Evolutionary conservation across 2,888 invertebrate genomes (phyloP).

Genomic region (Formica aserva): DNA sequence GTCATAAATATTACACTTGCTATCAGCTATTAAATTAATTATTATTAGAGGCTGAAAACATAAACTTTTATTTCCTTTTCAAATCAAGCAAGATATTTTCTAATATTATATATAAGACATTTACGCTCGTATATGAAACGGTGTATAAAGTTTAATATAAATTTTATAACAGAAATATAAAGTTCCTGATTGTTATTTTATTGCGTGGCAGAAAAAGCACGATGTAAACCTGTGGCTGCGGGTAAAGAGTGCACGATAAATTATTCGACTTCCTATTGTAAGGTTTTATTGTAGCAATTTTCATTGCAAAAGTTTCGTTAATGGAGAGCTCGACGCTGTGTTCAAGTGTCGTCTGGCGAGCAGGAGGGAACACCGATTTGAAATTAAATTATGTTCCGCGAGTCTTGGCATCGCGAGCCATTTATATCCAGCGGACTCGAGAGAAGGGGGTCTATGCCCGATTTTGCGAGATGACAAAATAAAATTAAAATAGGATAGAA

Average conservation of each 20-base stretch:
- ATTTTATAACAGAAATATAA: neutral
- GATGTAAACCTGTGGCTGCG: conserved; percentile 5
- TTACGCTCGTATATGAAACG: neutral
- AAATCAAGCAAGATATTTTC: neutral
- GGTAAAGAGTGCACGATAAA: conserved; percentile 2
- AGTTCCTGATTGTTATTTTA: conserved; percentile 1
- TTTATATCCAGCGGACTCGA: conserved; percentile 34
- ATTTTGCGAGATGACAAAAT: conserved; percentile 44
- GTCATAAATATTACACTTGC: neutral
- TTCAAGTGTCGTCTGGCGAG: neutral
- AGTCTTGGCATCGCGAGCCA: neutral
- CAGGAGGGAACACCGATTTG: neutral
- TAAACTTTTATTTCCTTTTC: neutral
- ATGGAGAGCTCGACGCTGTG: neutral
- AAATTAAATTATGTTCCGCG: conserved; percentile 41
- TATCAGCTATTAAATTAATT: neutral
- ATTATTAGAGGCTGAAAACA: neutral
- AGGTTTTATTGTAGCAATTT: conserved; percentile 29
- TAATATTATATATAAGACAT: neutral
- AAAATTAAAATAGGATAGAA: conserved; percentile 34
- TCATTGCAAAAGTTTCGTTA: conserved; percentile 30
- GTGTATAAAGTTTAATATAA: neutral
- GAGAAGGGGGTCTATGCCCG: neutral
- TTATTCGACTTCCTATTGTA: neutral
- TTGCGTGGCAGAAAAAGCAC: neutral